Percentiles rank a stretch among this genome's conserved stretches.
Evolutionary conservation across 2,888 invertebrate species (phyloP).

Genomic region (Agrochola macilenta): DNA sequence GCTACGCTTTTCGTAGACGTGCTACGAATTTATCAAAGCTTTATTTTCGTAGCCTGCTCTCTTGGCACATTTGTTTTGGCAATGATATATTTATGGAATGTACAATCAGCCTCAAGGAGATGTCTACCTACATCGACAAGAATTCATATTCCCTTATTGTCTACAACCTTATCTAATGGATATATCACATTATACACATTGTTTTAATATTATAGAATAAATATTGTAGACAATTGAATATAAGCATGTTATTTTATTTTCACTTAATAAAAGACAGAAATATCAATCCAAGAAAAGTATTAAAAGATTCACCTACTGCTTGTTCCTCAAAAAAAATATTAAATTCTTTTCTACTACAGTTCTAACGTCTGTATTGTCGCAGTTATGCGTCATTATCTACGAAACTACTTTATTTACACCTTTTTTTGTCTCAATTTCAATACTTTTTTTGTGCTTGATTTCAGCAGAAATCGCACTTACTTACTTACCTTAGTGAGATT

Average conservation of each 20-base stretch:
- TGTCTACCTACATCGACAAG: not conserved
- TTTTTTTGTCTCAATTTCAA: no score
- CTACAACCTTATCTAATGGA: no score
- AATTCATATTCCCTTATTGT: not conserved
- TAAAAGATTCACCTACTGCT: not conserved
- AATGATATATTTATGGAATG: conserved; percentile 46
- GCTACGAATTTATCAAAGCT: conserved; percentile 61
- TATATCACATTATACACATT: no score
- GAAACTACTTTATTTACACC: not conserved
- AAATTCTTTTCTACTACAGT: not conserved
- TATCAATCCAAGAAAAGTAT: not conserved
- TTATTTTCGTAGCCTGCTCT: conserved; percentile 49
- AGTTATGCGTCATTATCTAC: not conserved
- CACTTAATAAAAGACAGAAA: not conserved
- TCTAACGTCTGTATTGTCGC: not conserved
- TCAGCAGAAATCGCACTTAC: not conserved
- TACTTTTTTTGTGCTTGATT: not conserved
- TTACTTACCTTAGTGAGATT: not conserved
- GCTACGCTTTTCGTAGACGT: conserved; percentile 67
- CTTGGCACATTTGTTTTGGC: conserved; percentile 38
- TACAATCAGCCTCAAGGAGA: not conserved
- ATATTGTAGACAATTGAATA: not conserved
- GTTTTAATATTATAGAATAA: not conserved
- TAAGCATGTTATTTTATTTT: not conserved
- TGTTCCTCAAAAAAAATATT: no score